These are phyloP conservation scores for Saguinus imperator DNA, from an alignment of 2,113 vertebrate genomes.

Conservation along the genomic window DNA sequence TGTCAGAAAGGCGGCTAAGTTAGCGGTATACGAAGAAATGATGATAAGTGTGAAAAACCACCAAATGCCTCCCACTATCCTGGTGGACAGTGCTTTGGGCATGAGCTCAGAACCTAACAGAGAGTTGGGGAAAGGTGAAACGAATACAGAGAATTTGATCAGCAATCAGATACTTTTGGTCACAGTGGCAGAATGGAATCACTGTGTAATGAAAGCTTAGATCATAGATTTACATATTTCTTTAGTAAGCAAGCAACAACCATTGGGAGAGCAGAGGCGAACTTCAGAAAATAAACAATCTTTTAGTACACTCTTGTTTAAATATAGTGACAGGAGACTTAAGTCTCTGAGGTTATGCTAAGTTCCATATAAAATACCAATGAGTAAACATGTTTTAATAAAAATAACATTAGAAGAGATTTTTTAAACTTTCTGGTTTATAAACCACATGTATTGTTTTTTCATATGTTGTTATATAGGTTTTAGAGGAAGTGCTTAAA, in stretches of 20 bases:
- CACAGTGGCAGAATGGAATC: slow-evolving; percentile 79
- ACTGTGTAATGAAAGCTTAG: slow-evolving; percentile 76
- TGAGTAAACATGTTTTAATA: neutral
- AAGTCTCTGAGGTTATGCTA: neutral
- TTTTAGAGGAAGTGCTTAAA: slow-evolving; percentile 46
- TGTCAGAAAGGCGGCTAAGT: slow-evolving; percentile 98
- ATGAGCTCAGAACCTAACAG: slow-evolving; percentile 98
- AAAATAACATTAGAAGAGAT: slow-evolving; percentile 10
- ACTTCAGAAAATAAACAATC: slow-evolving; percentile 58
- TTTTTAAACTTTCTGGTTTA: neutral
- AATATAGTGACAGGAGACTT: slow-evolving; percentile 81
- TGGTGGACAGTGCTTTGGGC: slow-evolving; percentile 99
- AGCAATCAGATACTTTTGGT: slow-evolving; percentile 78
- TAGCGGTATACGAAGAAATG: slow-evolving; percentile 99
- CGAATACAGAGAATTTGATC: slow-evolving; percentile 81
- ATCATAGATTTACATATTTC: slow-evolving; percentile 62
- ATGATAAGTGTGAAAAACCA: slow-evolving; percentile 99
- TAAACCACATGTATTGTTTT: neutral
- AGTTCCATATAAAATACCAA: neutral
- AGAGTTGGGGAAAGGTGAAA: slow-evolving; percentile 91
- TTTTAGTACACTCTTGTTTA: slow-evolving; percentile 59
- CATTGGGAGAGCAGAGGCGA: slow-evolving; percentile 53
- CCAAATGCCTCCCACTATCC: slow-evolving; percentile 99
- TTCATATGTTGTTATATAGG: neutral
- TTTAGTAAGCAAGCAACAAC: slow-evolving; percentile 76